Base-by-base conservation (phyloP, 92 coral and sea anemone genomes). In the Actinernus sp. region DNA sequence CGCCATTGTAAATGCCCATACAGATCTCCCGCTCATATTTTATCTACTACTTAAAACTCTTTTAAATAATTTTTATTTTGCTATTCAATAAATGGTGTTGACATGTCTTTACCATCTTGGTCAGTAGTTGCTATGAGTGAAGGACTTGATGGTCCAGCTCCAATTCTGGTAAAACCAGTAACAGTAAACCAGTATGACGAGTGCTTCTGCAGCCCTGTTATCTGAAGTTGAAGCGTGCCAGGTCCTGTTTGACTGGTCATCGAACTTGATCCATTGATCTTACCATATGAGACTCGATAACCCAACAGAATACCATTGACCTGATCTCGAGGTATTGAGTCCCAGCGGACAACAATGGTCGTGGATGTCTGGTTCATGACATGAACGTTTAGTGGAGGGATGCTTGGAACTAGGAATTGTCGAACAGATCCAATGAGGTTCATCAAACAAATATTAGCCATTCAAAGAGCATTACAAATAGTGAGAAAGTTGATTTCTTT, bases 331-430 rank as follows among this genome's bases (percentile, higher is more conserved):
- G 49, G 62, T 7, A 52, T 31, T 8, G 32, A 31, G 41, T 6
- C 47, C 74, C 74, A 66, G 32, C 31, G 19, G 63, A 66, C 23
- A 9, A 40, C n/a, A 13, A 66, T 49, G 49, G 61, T 66, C 13
- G 63, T 31, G 25, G 74, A 51, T n/a, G 62, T 34, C 50, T 33
- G 55, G 63, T 33, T 51, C 7, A 50, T 17, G 22, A 25, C 61
- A 5, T 44, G 22, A 3, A 66, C 25, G 32, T 49, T 50, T n/a
- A 17, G 27, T 2, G 74, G 74, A 19, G 63, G 14, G 0, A 36
- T 43, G 5, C 1, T 4, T 0, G 74, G 74, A 10, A 10, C 71
- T 46, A 9, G 14, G 47, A 31, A 20, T 0, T 10, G 59, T 21
- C 30, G 34, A 37, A 7, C 19, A 54, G 26, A 21, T 21, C 3